phyloP scores from a whole-genome alignment of 2,797 vertebrate species.

The Sitta carolinensis region DNA sequence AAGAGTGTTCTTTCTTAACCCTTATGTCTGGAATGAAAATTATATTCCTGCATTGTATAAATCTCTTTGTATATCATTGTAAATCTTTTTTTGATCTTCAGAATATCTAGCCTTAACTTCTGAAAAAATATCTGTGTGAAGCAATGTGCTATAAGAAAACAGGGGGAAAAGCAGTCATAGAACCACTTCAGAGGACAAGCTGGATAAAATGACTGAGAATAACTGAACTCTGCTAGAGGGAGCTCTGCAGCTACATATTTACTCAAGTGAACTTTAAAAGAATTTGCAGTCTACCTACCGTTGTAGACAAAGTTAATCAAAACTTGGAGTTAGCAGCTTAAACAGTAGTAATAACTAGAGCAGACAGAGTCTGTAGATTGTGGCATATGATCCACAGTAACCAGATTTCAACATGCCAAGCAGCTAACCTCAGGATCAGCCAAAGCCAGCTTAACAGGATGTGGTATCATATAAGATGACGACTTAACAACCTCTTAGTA shows the following conservation, averaged over 20 bases:
- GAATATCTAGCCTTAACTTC: neutral
- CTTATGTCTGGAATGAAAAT: neutral
- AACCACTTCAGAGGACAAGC: neutral
- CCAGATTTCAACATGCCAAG: neutral
- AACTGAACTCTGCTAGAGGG: constrained; percentile 56
- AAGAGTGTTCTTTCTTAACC: neutral
- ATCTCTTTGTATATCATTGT: neutral
- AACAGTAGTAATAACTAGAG: neutral
- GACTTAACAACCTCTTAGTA: neutral
- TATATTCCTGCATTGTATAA: neutral
- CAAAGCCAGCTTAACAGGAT: fast-evolving
- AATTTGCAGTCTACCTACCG: neutral
- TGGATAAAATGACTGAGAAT: neutral
- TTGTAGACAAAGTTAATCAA: neutral
- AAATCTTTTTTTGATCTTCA: neutral
- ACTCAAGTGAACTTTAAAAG: neutral
- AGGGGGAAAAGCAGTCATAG: neutral
- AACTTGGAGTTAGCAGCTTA: neutral
- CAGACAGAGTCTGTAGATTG: fast-evolving
- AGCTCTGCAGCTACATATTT: constrained; percentile 50
- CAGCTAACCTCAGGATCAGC: neutral
- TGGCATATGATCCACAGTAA: neutral
- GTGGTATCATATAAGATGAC: neutral
- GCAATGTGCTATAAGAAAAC: neutral
- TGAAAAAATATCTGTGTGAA: neutral